Base-by-base conservation (phyloP, 2,888 invertebrate genomes). In the Volucella inflata region DNA sequence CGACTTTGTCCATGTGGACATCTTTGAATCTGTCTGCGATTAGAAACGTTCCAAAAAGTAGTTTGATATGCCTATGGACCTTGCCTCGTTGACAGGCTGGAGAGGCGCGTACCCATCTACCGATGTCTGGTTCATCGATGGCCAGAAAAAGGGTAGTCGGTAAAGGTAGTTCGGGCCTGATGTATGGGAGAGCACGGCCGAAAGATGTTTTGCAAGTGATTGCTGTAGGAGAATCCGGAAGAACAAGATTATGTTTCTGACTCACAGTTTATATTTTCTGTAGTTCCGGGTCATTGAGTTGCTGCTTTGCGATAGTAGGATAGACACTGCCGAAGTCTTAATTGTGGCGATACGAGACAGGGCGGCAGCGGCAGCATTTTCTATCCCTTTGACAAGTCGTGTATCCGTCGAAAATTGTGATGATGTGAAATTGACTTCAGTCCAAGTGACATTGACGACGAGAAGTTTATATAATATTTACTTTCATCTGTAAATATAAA, bases 1-100 rank as follows among this genome's bases (percentile, higher is more conserved):
- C 92, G 1, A 93, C 89, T 8, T 93, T 87, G 87, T 93, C 92
- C 2, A 93, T 88, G 87, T 93, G 91, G 11, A 92, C 87, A 78
- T 92, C 90, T 10, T 88, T 74, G 87, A 93, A 87, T 12, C 87
- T 60, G 9, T 60, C 16, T 14, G 59, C 59, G 2, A n/a, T 36
- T 12, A 38, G 38, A 21, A 60, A 44, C 21, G 38, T 44, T 40
- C 60, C 21, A 8, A 0, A 14, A 10, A 42, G 6, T 44, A 40
- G 59, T n/a, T 6, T 30, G 30, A 30, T 6, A 30, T 30, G 0
- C 30, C 30, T 30, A 30, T 30, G 30, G 6, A 30, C 6, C 30
- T 30, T 30, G 6, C 6, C 6, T 30, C 30, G 30, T 30, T 3
- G 30, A 30, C 30, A 30, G 30, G 6, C 30, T 30, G 30, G 30